Evolutionary conservation across 2,888 invertebrate genomes (phyloP), one percentile per base, ranked within the genome.

Genomic region (Rugalucina vietnamica): DNA sequence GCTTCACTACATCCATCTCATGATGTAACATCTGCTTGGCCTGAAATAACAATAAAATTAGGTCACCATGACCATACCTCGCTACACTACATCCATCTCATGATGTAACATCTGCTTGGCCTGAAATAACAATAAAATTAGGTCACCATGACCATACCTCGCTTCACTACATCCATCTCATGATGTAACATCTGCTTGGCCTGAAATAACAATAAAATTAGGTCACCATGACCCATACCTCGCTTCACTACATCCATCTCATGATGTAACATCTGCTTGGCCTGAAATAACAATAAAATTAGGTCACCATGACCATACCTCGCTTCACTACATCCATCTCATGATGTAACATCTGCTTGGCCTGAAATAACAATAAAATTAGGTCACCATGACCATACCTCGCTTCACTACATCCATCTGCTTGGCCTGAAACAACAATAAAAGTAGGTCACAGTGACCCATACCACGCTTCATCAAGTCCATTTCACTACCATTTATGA

Each of bases 301-400:
- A 99, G 96, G 50, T 99, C 99, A 0, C 99, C 99, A 94, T 99
- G 99, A 0, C 97, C 99, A 99, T 99, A 65, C 98, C 98, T 80
- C 97, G 96, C 93, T 97, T 97, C 0, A 99, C 99, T 0, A 97
- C 96, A 34, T 97, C 97, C 97, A 98, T 98, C 96, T 99, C 99
- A 49, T 88, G 81, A 81, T 91, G 86, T 78, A 94, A 86, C 87
- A 93, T 29, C 32, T 90, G 86, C 29, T 90, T 80, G 0, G 94
- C 94, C 93, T 93, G 82, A n/a, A n/a, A n/a, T n/a, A n/a, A n/a
- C n/a, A n/a, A n/a, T n/a, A n/a, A n/a, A n/a, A n/a, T n/a, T n/a
- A 99, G 96, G 50, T 99, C 99, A 0, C 99, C 99, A 94, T 99
- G 99, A 0, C 97, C 99, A 99, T 99, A 65, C 98, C 98, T 80